A percentile compares a stretch with the other conserved stretches of the same genome.
Evolutionary conservation across 2,113 vertebrate genomes (phyloP).

Genomic region (Varanus komodoensis): DNA sequence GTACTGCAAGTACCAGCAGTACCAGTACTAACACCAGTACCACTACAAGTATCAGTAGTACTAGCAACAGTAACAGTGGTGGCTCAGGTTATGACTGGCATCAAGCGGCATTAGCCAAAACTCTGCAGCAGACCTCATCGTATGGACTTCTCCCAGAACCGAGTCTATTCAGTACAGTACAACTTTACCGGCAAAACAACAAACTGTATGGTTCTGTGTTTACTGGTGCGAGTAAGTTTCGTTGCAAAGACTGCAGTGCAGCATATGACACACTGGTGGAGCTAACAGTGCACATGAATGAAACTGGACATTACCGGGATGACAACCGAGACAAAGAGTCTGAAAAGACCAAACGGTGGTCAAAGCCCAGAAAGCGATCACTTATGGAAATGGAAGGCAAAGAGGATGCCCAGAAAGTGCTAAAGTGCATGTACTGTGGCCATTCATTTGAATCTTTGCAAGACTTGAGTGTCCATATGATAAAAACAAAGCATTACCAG

Average conservation of each 20-base stretch:
- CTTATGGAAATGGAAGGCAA: constrained; percentile 99
- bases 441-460: constrained; percentile 98
- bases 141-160: constrained; percentile 96
- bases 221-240: constrained; percentile 97
- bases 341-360: constrained; percentile 94
- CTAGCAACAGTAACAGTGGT: constrained; percentile 78
- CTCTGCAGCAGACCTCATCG: constrained; percentile 90
- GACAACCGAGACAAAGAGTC: constrained; percentile 96
- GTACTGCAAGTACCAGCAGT: constrained; percentile 53
- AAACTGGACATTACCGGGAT: constrained; percentile 97
- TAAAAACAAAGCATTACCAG: constrained; percentile 99
- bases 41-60: constrained; percentile 72
- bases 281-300: constrained; percentile 98
- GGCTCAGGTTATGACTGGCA: constrained; percentile 97
- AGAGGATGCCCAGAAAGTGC: constrained; percentile 98
- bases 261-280: constrained; percentile 98
- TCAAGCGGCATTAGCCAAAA: constrained; percentile 97
- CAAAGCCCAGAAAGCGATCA: constrained; percentile 96
- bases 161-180: constrained; percentile 98
- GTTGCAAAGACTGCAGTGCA: constrained; percentile 97
- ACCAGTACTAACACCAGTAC: constrained; percentile 64
- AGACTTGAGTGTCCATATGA: constrained; percentile 99
- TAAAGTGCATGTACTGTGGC: constrained; percentile 99
- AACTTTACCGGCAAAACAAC: constrained; percentile 98
- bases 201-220: constrained; percentile 98